Conservation (phyloP, 2,888 invertebrate genomes). For the Tortricodes alternella region DNA sequence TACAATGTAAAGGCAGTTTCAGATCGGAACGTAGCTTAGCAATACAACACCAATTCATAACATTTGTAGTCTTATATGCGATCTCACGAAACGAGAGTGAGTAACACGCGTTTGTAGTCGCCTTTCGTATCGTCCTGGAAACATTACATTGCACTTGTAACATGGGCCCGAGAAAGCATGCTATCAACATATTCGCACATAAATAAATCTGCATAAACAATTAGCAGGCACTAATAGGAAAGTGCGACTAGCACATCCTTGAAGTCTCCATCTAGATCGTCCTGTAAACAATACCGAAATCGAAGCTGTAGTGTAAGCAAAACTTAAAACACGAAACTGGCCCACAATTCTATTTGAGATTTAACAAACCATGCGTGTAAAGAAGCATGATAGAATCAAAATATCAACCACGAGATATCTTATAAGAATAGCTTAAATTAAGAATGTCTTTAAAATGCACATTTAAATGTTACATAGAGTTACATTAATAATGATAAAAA, state of each 20-base stretch:
- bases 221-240: slow-evolving; percentile 75
- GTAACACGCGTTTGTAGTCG: slow-evolving; percentile 86
- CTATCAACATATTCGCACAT: slow-evolving; percentile 52
- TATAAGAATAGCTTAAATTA: slow-evolving; percentile 42
- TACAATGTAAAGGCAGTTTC: slow-evolving; percentile 74
- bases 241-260: slow-evolving; percentile 85
- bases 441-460: slow-evolving; percentile 64
- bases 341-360: slow-evolving; percentile 64
- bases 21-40: slow-evolving; percentile 54
- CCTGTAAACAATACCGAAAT: slow-evolving; percentile 81
- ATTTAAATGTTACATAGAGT: slow-evolving; percentile 41
- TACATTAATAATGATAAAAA: slow-evolving; percentile 35
- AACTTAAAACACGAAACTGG: slow-evolving; percentile 59
- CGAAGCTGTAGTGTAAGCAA: slow-evolving; percentile 50
- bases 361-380: slow-evolving; percentile 58
- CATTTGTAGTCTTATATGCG: slow-evolving; percentile 57
- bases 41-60: slow-evolving; percentile 39
- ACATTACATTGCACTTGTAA: slow-evolving; percentile 65
- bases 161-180: slow-evolving; percentile 49
- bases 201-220: slow-evolving; percentile 42
- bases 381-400: slow-evolving; percentile 44
- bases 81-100: slow-evolving; percentile 77
- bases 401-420: slow-evolving; percentile 39
- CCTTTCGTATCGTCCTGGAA: slow-evolving; percentile 87
- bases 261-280: slow-evolving; percentile 87